Base-by-base conservation (phyloP, 1,140 invertebrate genomes). In the Nymphalis io region DNA sequence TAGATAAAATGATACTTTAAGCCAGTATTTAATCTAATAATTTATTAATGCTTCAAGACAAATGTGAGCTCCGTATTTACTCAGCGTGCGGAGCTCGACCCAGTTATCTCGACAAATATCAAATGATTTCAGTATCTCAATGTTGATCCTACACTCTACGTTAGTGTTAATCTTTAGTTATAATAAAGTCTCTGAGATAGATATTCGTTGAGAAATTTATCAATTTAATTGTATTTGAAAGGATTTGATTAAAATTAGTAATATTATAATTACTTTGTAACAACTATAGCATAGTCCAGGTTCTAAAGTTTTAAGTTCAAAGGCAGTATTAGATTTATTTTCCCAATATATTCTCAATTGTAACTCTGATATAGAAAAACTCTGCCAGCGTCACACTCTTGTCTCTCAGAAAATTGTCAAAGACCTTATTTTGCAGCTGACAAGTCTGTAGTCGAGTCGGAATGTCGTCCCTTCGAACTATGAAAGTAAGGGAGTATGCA, bases 21-120 rank as follows among this genome's bases (percentile, higher is more conserved):
- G 15, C 4, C 8, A 21, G 18, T 53, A 53, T 53, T 21, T 53
- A 53, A 53, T 53, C 18, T 53, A 21, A 48, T 48, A 16, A 53
- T 53, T 53, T 53, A 53, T 53, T 23, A 21, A 53, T 53, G 48
- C 20, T 44, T 53, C 20, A 53, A 53, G 48, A 53, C 20, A 53
- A 53, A 53, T 53, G 10, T 15, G 18, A 53, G 20, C 20, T 21
- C 12, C 48, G 20, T 53, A 21, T 53, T 20, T 53, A 13, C 20
- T 12, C 18, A 16, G 48, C 20, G n/a, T n/a, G 12, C 13, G 48
- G 0, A 53, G 20, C 48, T 53, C 48, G 18, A 53, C 48, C 48
- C 3, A 53, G 48, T 53, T 46, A 46, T 53, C 48, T 21, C 48
- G 20, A 18, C 20, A 53, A 53, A 53, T 53, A 53, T 53, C 48